phyloP scores from a whole-genome alignment of 1,140 invertebrate genomes.

The Conopomorpha cramerella region DNA sequence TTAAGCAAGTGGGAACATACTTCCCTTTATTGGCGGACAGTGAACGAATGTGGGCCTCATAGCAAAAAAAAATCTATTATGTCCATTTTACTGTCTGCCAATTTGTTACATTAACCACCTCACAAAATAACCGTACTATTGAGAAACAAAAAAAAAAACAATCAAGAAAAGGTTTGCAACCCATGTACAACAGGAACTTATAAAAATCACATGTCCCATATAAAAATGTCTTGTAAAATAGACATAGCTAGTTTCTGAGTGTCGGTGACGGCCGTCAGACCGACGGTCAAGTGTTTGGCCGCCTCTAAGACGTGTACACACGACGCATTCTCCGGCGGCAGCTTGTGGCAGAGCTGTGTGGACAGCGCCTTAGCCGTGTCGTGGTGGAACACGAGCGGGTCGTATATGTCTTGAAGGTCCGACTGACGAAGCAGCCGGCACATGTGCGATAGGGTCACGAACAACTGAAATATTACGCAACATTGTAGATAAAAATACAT shows the following conservation, averaged over 20 bases:
- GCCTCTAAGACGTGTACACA: constrained; percentile 45
- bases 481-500: no score
- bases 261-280: constrained; percentile 27
- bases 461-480: constrained; percentile 27
- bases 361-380: constrained; percentile 39
- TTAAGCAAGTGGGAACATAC: no score
- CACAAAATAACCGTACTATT: no score
- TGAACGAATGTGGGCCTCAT: no score
- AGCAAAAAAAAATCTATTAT: no score
- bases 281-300: constrained; percentile 49
- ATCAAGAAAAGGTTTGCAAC: no score
- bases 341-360: constrained; percentile 34
- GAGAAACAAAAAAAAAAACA: no score
- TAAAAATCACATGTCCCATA: constrained; percentile 52
- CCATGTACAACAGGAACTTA: no score
- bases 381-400: constrained; percentile 40
- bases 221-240: constrained; percentile 53
- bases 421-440: constrained; percentile 34
- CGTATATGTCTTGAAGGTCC: constrained; percentile 43
- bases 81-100: no score
- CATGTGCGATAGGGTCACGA: constrained; percentile 45
- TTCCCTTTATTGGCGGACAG: no score
- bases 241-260: constrained; percentile 33
- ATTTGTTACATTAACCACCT: no score
- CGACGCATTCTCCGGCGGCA: constrained; percentile 44